phyloP scores from a whole-genome alignment of 2,888 invertebrate genomes.

The Thysanoteuthis rhombus region DNA sequence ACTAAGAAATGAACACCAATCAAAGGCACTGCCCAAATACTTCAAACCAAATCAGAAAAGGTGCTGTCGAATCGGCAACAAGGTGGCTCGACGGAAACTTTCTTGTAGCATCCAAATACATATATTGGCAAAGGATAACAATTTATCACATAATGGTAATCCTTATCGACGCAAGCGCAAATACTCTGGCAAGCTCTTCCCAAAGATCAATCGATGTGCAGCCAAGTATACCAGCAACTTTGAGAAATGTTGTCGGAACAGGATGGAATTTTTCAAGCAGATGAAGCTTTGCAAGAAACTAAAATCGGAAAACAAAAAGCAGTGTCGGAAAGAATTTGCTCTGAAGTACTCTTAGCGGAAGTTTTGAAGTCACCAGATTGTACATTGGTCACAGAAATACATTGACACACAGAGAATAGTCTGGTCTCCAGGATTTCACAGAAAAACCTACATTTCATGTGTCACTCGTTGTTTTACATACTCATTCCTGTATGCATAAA shows the following conservation, averaged over 20 bases:
- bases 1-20: neutral
- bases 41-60: conserved; percentile 48
- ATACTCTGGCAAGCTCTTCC: conserved; percentile 39
- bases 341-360: neutral
- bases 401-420: neutral
- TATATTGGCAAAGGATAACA: conserved; percentile 45
- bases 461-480: neutral
- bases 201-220: conserved; percentile 51
- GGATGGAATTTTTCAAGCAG: conserved; percentile 41
- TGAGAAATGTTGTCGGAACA: conserved; percentile 50
- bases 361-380: neutral
- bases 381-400: neutral
- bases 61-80: conserved; percentile 58
- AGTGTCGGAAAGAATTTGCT: neutral
- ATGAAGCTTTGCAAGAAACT: conserved; percentile 34
- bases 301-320: neutral
- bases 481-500: neutral
- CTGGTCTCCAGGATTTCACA: neutral
- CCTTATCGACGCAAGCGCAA: neutral
- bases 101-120: conserved; percentile 49
- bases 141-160: conserved; percentile 39
- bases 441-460: neutral
- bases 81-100: conserved; percentile 52
- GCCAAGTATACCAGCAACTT: conserved; percentile 46
- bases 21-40: neutral